A percentile compares a stretch with the other conserved stretches of the same genome.
These are phyloP conservation scores for Microcebus tavaratra DNA, from an alignment of 2,113 vertebrate species.

Conservation along the genomic window DNA sequence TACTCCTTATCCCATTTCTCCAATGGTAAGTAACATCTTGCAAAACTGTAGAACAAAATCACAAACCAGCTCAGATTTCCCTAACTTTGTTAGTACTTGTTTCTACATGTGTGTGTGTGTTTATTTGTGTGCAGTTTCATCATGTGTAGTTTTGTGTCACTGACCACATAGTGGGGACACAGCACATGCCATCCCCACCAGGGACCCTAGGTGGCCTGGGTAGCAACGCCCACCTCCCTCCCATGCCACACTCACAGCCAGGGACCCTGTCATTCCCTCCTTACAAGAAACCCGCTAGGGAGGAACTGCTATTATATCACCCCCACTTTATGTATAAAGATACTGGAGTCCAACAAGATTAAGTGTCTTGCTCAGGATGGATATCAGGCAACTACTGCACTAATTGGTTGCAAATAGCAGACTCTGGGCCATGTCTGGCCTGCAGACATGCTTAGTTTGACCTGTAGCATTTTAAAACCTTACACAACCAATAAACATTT, in stretches of 20 bases:
- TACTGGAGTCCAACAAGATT: not conserved
- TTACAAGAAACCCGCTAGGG: not conserved
- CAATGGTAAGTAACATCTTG: not conserved
- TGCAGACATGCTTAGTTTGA: not conserved
- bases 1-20: rapidly evolving
- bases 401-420: rapidly evolving
- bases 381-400: not conserved
- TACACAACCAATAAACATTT: not conserved
- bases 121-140: not conserved
- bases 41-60: too few relatives aligned
- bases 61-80: not conserved
- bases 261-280: not conserved
- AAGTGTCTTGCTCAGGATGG: not conserved
- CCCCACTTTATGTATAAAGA: not conserved
- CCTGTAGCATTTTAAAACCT: not conserved
- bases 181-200: too few relatives aligned
- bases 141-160: rapidly evolving
- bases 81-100: rapidly evolving
- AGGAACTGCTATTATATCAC: not conserved
- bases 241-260: rapidly evolving
- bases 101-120: too few relatives aligned
- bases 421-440: rapidly evolving
- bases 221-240: too few relatives aligned
- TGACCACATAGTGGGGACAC: not conserved
- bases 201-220: too few relatives aligned